Base-by-base conservation (phyloP, 2,888 invertebrate genomes). In the Crioceris asparagi region DNA sequence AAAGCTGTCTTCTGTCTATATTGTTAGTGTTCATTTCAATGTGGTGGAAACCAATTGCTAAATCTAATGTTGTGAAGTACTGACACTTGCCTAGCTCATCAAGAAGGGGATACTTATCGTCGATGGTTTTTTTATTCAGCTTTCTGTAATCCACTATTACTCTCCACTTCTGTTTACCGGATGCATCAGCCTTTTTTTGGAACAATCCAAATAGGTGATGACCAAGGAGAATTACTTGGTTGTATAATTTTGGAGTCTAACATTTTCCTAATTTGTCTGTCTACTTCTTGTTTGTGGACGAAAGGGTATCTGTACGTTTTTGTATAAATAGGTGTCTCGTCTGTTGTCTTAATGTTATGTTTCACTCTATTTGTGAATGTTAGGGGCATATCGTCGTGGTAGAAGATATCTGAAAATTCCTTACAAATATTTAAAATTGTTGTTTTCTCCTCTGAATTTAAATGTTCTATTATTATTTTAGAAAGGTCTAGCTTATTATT, bases 251-350 rank as follows among this genome's bases (percentile, higher is more conserved):
- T 15, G 19, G 35, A 18, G 34, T 50, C 41, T 1, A 51, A 36
- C 43, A 44, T 44, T 34, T 49, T 36, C 8, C 34, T 19, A 26
- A 51, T 52, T 42, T 57, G 53, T 14, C 17, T 38, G 17, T 41
- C 3, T 3, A 54, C 49, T 43, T 55, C 50, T 18, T 43, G 27
- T 40, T 47, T 50, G 32, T 54, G 52, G 3, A 50, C 32, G n/a
- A 47, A 32, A 6, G 54, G 54, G 12, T 49, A 49, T 21, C 52
- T 17, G 44, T 51, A 43, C n/a, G 45, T 38, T 42, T 50, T 51
- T 0, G 49, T 36, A 29, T 35, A 17, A 21, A 46, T 17, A 5
- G 45, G 36, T 11, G 33, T 35, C 36, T 42, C 40, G 34, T 43
- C 40, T 16, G 29, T 36, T 1, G 42, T 44, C 37, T 31, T 39